Percentiles rank a stretch among this genome's conserved stretches.
Evolutionary conservation across 1,140 invertebrate species (phyloP).

Genomic region (Temnothorax curvispinosus): DNA sequence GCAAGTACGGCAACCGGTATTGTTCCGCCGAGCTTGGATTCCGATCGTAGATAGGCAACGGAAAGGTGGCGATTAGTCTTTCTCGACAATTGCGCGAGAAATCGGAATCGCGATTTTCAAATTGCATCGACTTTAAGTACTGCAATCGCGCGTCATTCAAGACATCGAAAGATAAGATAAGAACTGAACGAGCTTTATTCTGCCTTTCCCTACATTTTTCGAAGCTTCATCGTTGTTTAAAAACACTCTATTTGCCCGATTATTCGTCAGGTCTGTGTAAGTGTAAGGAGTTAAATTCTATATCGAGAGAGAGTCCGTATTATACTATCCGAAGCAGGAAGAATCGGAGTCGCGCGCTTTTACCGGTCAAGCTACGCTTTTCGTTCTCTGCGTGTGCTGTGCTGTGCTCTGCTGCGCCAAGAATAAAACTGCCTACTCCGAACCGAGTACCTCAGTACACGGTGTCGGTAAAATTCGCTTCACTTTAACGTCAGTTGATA

Average conservation of each 20-base stretch:
- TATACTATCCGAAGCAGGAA: neutral
- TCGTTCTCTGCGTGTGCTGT: slow-evolving; percentile 25
- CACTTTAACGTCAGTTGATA: slow-evolving; percentile 36
- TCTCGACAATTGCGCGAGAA: neutral
- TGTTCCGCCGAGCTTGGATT: neutral
- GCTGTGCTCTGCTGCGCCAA: slow-evolving; percentile 58
- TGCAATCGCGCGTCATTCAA: neutral
- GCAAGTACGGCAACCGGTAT: neutral
- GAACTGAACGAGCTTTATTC: neutral
- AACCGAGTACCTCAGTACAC: neutral
- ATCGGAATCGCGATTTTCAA: neutral
- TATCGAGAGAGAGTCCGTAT: neutral
- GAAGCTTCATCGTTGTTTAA: neutral
- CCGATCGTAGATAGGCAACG: neutral
- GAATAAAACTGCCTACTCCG: neutral
- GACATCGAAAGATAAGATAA: neutral
- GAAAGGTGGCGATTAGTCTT: neutral
- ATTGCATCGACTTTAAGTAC: neutral
- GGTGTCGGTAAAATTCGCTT: slow-evolving; percentile 26
- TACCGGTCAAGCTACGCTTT: slow-evolving; percentile 29
- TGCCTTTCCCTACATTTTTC: neutral
- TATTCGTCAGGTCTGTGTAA: neutral
- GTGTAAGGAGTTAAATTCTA: neutral
- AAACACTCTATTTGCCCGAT: neutral
- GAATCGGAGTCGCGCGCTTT: slow-evolving; percentile 11